These are phyloP conservation scores for Whitmania pigra DNA, from an alignment of 1,140 invertebrate genomes.

Conservation along the genomic window DNA sequence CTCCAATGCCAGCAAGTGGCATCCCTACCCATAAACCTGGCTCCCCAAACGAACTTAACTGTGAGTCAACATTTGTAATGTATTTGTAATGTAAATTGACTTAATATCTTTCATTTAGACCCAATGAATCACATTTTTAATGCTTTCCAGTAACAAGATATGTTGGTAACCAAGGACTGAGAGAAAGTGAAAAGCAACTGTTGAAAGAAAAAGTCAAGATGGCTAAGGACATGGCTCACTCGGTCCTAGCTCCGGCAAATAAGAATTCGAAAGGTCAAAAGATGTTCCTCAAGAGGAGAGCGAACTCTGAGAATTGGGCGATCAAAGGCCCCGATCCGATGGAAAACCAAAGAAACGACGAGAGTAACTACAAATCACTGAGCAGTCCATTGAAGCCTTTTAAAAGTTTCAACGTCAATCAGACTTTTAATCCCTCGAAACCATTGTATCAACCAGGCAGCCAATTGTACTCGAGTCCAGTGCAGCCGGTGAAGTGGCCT, in stretches of 20 bases:
- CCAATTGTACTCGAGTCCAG: background rate
- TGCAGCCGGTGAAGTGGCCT: background rate
- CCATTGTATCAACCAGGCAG: background rate
- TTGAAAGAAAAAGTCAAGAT: constrained; percentile 86
- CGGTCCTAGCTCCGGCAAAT: constrained; percentile 77
- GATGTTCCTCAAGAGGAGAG: constrained; percentile 88
- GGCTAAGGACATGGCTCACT: constrained; percentile 74
- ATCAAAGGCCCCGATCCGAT: constrained; percentile 58
- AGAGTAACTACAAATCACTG: background rate
- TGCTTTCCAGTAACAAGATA: background rate
- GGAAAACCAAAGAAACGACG: background rate
- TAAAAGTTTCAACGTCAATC: background rate
- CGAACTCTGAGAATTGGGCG: constrained; percentile 82
- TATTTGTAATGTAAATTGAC: background rate
- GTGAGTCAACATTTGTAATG: background rate
- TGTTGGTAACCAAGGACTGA: background rate
- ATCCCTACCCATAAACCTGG: background rate
- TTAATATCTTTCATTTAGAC: background rate
- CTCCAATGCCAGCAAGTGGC: background rate
- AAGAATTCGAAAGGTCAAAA: constrained; percentile 77
- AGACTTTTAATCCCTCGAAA: background rate
- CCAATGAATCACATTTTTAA: background rate
- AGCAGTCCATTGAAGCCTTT: background rate
- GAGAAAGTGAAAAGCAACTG: constrained; percentile 54
- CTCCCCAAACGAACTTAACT: background rate